Evolutionary conservation across 2,113 vertebrate genomes (phyloP).

Genomic region (Equus quagga): DNA sequence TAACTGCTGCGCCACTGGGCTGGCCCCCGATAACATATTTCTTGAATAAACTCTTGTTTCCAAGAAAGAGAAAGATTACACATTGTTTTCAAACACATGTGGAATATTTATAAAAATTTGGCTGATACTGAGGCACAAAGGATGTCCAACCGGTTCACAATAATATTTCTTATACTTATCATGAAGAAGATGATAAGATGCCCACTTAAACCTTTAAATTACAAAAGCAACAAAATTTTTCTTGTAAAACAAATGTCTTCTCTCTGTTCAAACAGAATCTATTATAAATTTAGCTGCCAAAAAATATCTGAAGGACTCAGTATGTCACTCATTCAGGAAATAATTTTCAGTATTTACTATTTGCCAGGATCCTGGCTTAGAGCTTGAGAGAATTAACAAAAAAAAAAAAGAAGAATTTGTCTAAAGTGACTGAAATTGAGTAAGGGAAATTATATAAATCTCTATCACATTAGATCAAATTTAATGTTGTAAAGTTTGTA

Average conservation of each 20-base stretch:
- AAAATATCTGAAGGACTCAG: neutral
- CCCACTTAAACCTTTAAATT: neutral
- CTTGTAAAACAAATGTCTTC: neutral
- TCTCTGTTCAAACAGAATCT: neutral
- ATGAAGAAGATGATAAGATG: neutral
- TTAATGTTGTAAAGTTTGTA: neutral
- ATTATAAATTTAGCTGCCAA: neutral
- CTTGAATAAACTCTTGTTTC: neutral
- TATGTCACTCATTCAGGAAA: neutral
- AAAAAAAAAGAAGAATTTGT: neutral
- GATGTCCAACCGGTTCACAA: neutral
- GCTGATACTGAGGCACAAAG: neutral
- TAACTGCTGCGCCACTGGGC: no score
- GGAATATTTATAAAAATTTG: neutral
- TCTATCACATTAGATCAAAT: neutral
- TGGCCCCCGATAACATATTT: neutral
- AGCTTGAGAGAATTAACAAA: neutral
- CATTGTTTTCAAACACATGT: neutral
- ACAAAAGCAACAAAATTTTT: neutral
- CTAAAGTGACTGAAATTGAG: slow-evolving; percentile 32
- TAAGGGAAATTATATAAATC: neutral
- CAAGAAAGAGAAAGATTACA: neutral
- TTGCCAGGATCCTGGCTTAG: neutral
- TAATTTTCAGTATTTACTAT: slow-evolving; percentile 1
- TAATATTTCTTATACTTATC: neutral